Conservation (phyloP, 2,113 vertebrate species). For the Hypomesus transpacificus region DNA sequence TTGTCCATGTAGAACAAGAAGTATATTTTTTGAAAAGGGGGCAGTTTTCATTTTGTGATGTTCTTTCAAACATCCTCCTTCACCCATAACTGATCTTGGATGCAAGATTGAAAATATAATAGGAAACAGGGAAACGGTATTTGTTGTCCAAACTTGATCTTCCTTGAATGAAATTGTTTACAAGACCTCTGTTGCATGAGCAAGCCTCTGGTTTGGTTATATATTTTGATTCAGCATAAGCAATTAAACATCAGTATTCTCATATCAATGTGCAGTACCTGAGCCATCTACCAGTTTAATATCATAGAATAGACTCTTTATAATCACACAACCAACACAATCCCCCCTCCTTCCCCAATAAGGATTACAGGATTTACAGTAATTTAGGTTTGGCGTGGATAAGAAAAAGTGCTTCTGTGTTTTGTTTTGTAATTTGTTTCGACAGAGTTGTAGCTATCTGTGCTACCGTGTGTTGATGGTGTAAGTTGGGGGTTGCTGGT, state of each 20-base stretch:
- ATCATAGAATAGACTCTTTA: slow-evolving; percentile 46
- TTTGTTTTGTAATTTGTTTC: slow-evolving; percentile 46
- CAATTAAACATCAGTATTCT: not conserved
- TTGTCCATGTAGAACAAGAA: slow-evolving; percentile 2
- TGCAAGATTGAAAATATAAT: slow-evolving; percentile 17
- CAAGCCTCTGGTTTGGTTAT: slow-evolving; percentile 11
- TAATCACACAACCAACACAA: slow-evolving; percentile 33
- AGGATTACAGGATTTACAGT: slow-evolving; percentile 38
- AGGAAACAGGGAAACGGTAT: slow-evolving; percentile 10
- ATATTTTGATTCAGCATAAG: slow-evolving; percentile 55
- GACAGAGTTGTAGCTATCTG: slow-evolving; percentile 24
- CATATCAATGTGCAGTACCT: slow-evolving; percentile 46
- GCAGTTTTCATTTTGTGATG: not conserved
- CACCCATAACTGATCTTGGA: no score
- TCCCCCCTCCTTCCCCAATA: slow-evolving; percentile 31
- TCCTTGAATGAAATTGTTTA: slow-evolving; percentile 32
- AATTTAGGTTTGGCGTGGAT: slow-evolving; percentile 36
- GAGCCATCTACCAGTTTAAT: slow-evolving; percentile 54
- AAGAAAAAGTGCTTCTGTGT: slow-evolving; percentile 31
- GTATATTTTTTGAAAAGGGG: not conserved
- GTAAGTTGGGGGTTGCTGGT: not conserved
- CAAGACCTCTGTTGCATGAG: slow-evolving; percentile 40
- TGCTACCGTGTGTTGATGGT: not conserved
- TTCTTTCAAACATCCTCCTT: no score
- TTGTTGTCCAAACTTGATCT: slow-evolving; percentile 23